phyloP scores from a whole-genome alignment of 1,140 invertebrate genomes.

The Condylostylus longicornis region DNA sequence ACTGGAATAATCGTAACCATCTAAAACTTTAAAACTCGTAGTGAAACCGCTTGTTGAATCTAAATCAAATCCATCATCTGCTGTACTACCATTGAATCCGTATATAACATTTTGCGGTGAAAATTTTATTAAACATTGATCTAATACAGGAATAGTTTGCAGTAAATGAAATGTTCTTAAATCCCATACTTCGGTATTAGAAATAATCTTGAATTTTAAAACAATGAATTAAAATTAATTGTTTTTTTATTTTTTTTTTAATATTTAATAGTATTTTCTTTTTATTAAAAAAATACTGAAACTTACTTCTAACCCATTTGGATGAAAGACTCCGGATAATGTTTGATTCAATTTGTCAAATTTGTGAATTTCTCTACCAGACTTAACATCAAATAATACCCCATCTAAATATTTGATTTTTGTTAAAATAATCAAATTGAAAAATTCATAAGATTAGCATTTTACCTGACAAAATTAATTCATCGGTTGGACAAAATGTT shows the following conservation, averaged over 20 bases:
- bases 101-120: slow-evolving; percentile 49
- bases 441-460: slow-evolving; percentile 1
- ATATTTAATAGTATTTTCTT: too few relatives aligned
- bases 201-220: slow-evolving; percentile 39
- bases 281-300: too few relatives aligned
- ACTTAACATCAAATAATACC: slow-evolving; percentile 86
- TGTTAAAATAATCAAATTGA: slow-evolving; percentile 7
- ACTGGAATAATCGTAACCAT: slow-evolving; percentile 82
- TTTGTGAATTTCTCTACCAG: slow-evolving; percentile 81
- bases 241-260: background rate
- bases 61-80: slow-evolving; percentile 14
- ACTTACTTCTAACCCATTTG: slow-evolving; percentile 80
- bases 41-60: slow-evolving; percentile 20
- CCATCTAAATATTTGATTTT: slow-evolving; percentile 49
- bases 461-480: slow-evolving; percentile 66
- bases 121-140: slow-evolving; percentile 70
- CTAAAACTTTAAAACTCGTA: slow-evolving; percentile 86
- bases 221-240: slow-evolving; percentile 4
- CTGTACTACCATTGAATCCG: slow-evolving; percentile 35
- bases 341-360: slow-evolving; percentile 95
- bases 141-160: slow-evolving; percentile 79
- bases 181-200: slow-evolving; percentile 92
- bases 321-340: slow-evolving; percentile 92
- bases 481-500: slow-evolving; percentile 85
- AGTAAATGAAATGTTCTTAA: slow-evolving; percentile 85